phyloP scores from a whole-genome alignment of 2,888 invertebrate species.

The Neuroscelio doddi region DNA sequence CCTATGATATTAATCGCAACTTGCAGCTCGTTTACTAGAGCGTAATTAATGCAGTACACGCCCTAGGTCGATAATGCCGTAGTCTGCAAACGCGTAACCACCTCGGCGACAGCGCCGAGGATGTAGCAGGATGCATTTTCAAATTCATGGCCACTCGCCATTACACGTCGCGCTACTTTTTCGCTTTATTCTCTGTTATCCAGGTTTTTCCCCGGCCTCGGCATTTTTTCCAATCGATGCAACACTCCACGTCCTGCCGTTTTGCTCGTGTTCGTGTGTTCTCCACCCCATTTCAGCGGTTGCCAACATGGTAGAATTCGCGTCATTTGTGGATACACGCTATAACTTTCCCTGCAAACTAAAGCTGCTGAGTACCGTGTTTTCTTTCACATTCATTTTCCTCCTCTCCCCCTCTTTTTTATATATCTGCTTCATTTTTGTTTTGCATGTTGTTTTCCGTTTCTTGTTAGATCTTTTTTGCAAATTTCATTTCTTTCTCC shows the following conservation, averaged over 20 bases:
- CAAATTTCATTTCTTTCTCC: not conserved
- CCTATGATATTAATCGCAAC: slow-evolving; percentile 39
- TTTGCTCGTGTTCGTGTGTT: slow-evolving; percentile 14
- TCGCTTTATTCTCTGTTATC: slow-evolving; percentile 8
- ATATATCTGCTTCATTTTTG: too few relatives aligned
- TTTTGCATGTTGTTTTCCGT: slow-evolving; percentile 1
- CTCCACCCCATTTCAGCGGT: slow-evolving; percentile 21
- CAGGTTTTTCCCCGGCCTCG: slow-evolving; percentile 3
- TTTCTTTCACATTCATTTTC: slow-evolving; percentile 8
- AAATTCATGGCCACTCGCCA: slow-evolving; percentile 31
- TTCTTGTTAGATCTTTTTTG: not conserved
- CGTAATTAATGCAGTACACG: slow-evolving; percentile 45
- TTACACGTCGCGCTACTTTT: slow-evolving; percentile 21
- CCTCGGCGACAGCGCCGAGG: slow-evolving; percentile 32
- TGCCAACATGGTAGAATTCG: slow-evolving; percentile 20
- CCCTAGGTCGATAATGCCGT: slow-evolving; percentile 42
- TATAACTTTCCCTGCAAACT: slow-evolving; percentile 15
- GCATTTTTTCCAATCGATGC: slow-evolving; percentile 18
- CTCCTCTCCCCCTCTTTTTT: not conserved
- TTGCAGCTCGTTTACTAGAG: slow-evolving; percentile 43
- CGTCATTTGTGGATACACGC: slow-evolving; percentile 14
- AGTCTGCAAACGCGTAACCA: slow-evolving; percentile 29
- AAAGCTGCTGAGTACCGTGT: slow-evolving; percentile 8
- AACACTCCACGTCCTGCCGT: slow-evolving; percentile 14
- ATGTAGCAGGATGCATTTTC: slow-evolving; percentile 31